Evolutionary conservation across 2,888 invertebrate species (phyloP).

Genomic region (Glaucopsyche alexis): DNA sequence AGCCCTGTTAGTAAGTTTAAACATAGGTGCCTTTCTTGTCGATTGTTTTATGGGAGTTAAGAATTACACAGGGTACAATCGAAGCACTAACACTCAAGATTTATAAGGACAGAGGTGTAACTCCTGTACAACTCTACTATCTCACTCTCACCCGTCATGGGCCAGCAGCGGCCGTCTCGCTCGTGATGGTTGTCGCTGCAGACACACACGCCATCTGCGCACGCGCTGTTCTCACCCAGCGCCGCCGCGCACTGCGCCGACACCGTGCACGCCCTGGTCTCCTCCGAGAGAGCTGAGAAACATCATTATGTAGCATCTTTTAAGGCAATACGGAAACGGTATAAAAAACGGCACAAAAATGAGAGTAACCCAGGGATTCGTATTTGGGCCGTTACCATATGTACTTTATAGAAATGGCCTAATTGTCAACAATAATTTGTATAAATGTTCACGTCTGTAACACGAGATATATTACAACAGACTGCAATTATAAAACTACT

Average conservation of each 20-base stretch:
- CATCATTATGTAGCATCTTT: background rate
- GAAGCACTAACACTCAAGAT: too few relatives aligned
- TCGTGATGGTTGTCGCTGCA: slow-evolving; percentile 50
- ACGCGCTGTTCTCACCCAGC: slow-evolving; percentile 49
- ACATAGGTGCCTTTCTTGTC: too few relatives aligned
- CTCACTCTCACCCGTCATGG: slow-evolving; percentile 48
- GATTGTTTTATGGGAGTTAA: too few relatives aligned
- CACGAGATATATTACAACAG: too few relatives aligned
- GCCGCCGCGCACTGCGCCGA: slow-evolving; percentile 50
- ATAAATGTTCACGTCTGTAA: too few relatives aligned
- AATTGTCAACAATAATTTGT: background rate
- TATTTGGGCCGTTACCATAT: background rate
- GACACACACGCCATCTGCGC: slow-evolving; percentile 47
- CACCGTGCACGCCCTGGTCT: slow-evolving; percentile 46
- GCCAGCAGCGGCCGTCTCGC: slow-evolving; percentile 60
- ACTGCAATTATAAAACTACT: slow-evolving; percentile 35
- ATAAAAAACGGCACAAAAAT: background rate
- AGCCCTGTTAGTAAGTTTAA: too few relatives aligned
- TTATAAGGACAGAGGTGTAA: too few relatives aligned
- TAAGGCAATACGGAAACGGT: too few relatives aligned
- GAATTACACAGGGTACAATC: too few relatives aligned
- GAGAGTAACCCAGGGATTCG: background rate
- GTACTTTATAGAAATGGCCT: background rate
- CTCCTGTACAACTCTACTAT: too few relatives aligned
- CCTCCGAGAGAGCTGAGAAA: slow-evolving; percentile 44